These are phyloP conservation scores for Phyllotis vaccarum DNA, from an alignment of 2,797 vertebrate species.

Conservation along the genomic window DNA sequence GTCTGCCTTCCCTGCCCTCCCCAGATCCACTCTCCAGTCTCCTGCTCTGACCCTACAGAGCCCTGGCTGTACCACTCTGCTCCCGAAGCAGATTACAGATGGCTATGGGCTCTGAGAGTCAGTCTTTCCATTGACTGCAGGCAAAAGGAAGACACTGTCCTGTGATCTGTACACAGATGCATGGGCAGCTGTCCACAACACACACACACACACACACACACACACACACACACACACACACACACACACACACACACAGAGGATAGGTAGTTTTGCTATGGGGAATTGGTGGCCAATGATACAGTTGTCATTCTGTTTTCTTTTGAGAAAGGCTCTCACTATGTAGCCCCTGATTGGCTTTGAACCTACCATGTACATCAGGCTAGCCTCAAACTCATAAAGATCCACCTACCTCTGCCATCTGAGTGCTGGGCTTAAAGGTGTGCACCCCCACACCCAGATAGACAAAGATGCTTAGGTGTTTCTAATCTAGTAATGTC, in stretches of 20 bases:
- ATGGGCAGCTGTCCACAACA: neutral
- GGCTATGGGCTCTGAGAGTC: neutral
- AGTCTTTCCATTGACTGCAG: neutral
- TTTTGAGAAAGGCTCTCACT: no score
- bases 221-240: neutral
- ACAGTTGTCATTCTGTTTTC: no score
- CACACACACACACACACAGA: neutral
- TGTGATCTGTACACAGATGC: neutral
- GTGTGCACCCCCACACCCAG: no score
- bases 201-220: neutral
- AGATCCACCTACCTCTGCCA: no score
- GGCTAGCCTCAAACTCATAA: no score
- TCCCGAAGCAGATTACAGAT: neutral
- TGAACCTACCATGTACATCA: no score
- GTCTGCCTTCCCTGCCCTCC: no score
- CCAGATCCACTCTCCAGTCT: neutral
- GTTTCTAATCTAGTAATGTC: neutral
- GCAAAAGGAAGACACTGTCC: neutral
- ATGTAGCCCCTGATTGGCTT: no score
- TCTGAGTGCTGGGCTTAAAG: no score
- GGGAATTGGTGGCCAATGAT: no score
- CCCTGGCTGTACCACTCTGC: no score
- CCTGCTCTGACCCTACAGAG: no score
- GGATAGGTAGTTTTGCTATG: neutral
- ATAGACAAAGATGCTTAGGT: neutral